Conservation (phyloP, 2,888 invertebrate genomes). For the Lasioglossum vierecki region DNA sequence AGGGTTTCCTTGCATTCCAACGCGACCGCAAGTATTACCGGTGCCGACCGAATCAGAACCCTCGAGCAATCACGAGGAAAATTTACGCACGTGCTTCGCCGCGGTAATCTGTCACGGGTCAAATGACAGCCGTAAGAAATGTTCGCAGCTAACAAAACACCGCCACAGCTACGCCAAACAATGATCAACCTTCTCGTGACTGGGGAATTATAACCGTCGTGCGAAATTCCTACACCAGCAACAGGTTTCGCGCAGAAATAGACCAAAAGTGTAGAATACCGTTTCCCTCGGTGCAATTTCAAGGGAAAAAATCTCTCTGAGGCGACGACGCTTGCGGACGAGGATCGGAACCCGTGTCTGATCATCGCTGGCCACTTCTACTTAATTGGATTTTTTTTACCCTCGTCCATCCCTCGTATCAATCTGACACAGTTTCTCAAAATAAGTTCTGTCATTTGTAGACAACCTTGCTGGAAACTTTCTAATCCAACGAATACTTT, state of each 20-base stretch:
- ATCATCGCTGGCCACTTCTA: not conserved
- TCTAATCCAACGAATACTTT: too few species aligned
- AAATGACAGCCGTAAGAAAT: not conserved
- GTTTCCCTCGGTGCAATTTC: not conserved
- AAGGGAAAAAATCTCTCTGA: not conserved
- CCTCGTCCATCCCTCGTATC: too few species aligned
- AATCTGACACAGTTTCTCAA: too few species aligned
- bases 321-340: not conserved
- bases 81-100: constrained; percentile 20
- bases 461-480: too few species aligned
- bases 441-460: too few species aligned
- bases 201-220: not conserved
- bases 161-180: not conserved
- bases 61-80: constrained; percentile 10
- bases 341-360: not conserved
- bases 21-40: constrained; percentile 62
- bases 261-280: not conserved
- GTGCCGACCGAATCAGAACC: constrained; percentile 41
- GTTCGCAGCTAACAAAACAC: not conserved
- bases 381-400: not conserved
- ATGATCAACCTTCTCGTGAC: not conserved
- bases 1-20: constrained; percentile 60
- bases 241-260: not conserved
- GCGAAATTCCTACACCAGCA: not conserved
- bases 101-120: not conserved